phyloP scores from a whole-genome alignment of 2,113 vertebrate species.

The Caranx melampygus region DNA sequence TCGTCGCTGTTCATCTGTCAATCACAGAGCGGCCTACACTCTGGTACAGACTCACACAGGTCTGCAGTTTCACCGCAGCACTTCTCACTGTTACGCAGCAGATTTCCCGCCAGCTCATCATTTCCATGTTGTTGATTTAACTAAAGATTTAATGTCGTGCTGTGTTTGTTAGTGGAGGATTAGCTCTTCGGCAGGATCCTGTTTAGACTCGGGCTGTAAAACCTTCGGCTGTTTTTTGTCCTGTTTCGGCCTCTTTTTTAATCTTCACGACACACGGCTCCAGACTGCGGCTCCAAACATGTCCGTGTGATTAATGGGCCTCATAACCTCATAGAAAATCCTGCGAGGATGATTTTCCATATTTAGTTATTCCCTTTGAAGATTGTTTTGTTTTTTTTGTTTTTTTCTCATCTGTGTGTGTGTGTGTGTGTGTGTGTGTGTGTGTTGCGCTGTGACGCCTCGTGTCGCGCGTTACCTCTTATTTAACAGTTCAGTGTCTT shows the following conservation, averaged over 20 bases:
- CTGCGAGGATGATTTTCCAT: background rate
- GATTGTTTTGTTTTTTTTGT: slow-evolving; percentile 1
- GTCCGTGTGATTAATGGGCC: background rate
- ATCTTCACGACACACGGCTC: background rate
- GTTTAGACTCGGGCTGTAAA: background rate
- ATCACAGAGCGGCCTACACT: no score
- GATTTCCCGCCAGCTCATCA: background rate
- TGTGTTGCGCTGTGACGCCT: background rate
- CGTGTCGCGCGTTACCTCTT: background rate
- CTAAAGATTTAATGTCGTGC: background rate
- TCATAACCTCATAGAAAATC: background rate
- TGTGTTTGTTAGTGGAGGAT: background rate
- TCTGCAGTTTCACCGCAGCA: background rate
- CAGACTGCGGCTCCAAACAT: background rate
- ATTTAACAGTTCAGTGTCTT: slow-evolving; percentile 24
- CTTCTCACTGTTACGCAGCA: background rate
- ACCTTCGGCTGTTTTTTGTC: background rate
- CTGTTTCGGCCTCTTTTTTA: fast-evolving
- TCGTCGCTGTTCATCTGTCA: no score
- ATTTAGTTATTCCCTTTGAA: background rate
- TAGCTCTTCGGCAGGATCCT: background rate
- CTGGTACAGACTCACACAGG: no score
- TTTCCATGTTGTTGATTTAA: background rate
- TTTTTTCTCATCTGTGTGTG: no score
- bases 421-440: no score